Conservation (phyloP, 2,113 vertebrate genomes). For the Microcebus ravelobensis region DNA sequence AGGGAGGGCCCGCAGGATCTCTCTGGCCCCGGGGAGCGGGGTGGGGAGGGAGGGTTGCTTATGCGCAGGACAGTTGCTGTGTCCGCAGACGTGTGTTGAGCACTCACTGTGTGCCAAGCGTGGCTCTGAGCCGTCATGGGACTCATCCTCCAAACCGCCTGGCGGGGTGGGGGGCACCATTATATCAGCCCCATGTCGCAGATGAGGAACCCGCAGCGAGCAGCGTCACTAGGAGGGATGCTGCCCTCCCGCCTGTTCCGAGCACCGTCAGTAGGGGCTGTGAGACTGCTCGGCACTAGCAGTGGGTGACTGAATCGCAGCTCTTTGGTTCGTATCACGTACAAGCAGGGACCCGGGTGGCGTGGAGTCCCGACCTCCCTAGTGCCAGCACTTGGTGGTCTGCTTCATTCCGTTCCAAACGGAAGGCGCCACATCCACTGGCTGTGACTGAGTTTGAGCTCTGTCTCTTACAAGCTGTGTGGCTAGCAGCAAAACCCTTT, state of each 20-base stretch:
- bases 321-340: background rate
- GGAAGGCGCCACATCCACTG: too few relatives aligned
- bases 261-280: background rate
- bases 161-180: accelerated
- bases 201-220: background rate
- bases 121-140: too few relatives aligned
- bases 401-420: background rate
- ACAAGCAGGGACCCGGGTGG: too few relatives aligned
- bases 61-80: accelerated
- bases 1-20: background rate
- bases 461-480: background rate
- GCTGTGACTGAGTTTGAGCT: background rate
- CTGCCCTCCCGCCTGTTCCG: background rate
- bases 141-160: background rate
- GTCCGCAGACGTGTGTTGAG: background rate
- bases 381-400: background rate
- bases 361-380: background rate
- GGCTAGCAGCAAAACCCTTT: background rate
- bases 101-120: background rate
- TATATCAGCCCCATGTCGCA: background rate
- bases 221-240: accelerated
- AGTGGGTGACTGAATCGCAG: background rate
- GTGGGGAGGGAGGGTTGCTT: accelerated
- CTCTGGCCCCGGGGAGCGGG: background rate
- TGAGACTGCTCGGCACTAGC: background rate